Evolutionary conservation across 2,113 vertebrate genomes (phyloP), one percentile per base, ranked within the genome.

Genomic region (Aplodontia rufa): DNA sequence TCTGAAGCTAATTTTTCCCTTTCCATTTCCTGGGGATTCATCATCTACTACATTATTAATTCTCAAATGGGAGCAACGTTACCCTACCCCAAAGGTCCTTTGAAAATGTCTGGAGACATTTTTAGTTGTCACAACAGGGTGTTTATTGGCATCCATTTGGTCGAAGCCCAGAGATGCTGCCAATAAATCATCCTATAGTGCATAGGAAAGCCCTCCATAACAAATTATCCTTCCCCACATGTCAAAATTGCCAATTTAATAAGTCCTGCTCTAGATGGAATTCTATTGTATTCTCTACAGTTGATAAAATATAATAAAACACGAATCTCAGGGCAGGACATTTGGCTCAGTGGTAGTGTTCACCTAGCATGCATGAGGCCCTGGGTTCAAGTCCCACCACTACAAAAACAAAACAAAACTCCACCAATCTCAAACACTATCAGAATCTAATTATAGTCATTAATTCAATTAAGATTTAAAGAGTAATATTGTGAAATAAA

Each of bases 401-500:
- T n/a, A n/a, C n/a, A n/a, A n/a, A n/a, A n/a, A n/a, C n/a, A n/a
- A n/a, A n/a, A n/a, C n/a, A n/a, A n/a, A n/a, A n/a, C n/a, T n/a
- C n/a, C n/a, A n/a, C n/a, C n/a, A n/a, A n/a, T n/a, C n/a, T n/a
- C n/a, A 76, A 92, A 87, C 28, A 64, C 14, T 35, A 81, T 37
- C 26, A 76, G 86, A 79, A 91, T 58, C 69, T 82, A 93, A 42
- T 87, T 75, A 69, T 0, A 95, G 91, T 14, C 68, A 82, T 37
- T 92, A 58, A 81, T 72, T 96, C 75, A 78, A 7, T 71, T 71
- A 84, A 35, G 68, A 90, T 68, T 75, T 80, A 90, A 32, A 62
- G 26, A 87, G 51, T 40, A 60, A 92, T 78, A 82, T 32, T 76
- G 90, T n/a, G 42, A 85, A 62, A 75, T 0, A 62, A 11, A 91